Conservation (phyloP, 2,797 vertebrate species). For the Picus viridis region DNA sequence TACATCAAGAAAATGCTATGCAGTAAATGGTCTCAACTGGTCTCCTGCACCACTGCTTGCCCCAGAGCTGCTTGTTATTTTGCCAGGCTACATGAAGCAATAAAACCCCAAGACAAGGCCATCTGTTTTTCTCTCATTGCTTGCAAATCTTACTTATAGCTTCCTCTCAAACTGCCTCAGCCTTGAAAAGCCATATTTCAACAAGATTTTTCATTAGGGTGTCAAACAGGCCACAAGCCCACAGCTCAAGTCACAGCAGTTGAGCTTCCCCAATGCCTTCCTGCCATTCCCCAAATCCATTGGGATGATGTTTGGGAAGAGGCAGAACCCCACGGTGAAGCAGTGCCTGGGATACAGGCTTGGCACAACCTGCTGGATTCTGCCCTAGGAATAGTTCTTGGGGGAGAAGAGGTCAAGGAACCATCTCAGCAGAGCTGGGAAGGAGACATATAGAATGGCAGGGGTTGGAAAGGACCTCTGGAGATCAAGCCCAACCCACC, state of each 20-base stretch:
- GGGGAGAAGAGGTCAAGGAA: not conserved
- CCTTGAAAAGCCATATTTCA: not conserved
- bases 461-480: no score
- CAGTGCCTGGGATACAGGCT: not conserved
- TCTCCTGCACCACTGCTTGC: not conserved
- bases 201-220: fast-evolving
- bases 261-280: no score
- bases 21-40: constrained; percentile 17
- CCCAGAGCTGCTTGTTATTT: constrained; percentile 24
- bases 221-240: not conserved
- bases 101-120: constrained; percentile 19
- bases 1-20: not conserved
- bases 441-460: not conserved
- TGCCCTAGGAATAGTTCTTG: fast-evolving
- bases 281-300: fast-evolving
- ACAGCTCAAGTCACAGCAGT: not conserved
- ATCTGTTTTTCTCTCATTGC: not conserved
- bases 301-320: fast-evolving
- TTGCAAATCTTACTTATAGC: constrained; percentile 7
- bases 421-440: not conserved
- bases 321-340: not conserved
- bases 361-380: not conserved
- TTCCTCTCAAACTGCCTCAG: not conserved
- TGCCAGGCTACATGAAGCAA: constrained; percentile 24
- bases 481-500: no score